phyloP scores from a whole-genome alignment of 1,140 invertebrate genomes.

The Danaus melanippus region DNA sequence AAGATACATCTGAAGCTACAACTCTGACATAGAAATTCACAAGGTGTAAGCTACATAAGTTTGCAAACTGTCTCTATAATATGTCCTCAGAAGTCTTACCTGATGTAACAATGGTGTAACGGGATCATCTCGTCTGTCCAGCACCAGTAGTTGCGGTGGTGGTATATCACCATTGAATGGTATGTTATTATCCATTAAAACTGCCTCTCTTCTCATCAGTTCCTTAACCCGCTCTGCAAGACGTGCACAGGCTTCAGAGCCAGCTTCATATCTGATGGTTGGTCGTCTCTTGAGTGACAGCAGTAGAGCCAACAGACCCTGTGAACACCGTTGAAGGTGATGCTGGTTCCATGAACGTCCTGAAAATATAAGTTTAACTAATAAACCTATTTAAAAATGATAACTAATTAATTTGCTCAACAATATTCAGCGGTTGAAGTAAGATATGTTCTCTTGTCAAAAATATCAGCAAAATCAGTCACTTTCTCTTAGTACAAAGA shows the following conservation, averaged over 20 bases:
- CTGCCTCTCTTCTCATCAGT: constrained; percentile 88
- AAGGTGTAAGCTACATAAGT: too few relatives aligned
- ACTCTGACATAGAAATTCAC: too few relatives aligned
- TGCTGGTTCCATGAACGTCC: constrained; percentile 83
- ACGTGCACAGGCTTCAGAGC: constrained; percentile 87
- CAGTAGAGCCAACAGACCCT: constrained; percentile 89
- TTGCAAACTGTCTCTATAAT: too few relatives aligned
- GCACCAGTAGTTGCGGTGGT: constrained; percentile 85
- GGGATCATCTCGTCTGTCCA: constrained; percentile 94
- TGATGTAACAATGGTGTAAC: constrained; percentile 97
- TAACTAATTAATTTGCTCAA: too few relatives aligned
- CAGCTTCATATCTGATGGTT: constrained; percentile 91
- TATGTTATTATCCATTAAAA: constrained; percentile 80
- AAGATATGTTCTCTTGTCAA: too few relatives aligned
- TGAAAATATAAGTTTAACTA: constrained; percentile 32
- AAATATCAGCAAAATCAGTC: too few relatives aligned
- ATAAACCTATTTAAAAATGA: too few relatives aligned
- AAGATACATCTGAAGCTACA: too few relatives aligned
- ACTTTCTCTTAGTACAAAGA: too few relatives aligned
- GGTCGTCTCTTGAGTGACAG: constrained; percentile 95
- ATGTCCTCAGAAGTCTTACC: constrained; percentile 36
- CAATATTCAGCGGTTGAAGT: too few relatives aligned
- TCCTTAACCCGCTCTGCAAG: constrained; percentile 90
- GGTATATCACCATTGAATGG: constrained; percentile 81
- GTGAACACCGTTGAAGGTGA: constrained; percentile 82